Base-by-base conservation (phyloP, 2,888 invertebrate genomes). In the Maniola hyperantus region DNA sequence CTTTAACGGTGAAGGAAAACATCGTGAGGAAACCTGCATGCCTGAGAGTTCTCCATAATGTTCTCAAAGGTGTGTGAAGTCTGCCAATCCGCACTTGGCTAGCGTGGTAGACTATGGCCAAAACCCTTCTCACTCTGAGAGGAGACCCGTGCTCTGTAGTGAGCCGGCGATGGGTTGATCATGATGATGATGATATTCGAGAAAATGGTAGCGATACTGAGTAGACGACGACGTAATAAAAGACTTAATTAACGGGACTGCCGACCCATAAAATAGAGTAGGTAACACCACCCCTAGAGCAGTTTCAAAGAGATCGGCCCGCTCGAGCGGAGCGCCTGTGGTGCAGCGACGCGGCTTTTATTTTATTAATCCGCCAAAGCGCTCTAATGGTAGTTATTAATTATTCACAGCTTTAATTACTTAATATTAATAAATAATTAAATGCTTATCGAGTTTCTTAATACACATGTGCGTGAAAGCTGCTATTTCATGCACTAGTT, bases 241-340 rank as follows among this genome's bases (percentile, higher is more conserved):
- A 79, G 73, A 79, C 79, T 83, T 88, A 88, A 90, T 89, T 87
- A 90, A 83, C 82, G 77, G 71, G 82, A 75, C 77, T 83, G 79
- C 77, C 82, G 85, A 82, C 80, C 84, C 85, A 87, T 87, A 82
- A 84, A 86, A 87, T 84, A 78, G 82, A 68, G 64, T 66, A 72
- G 68, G 68, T 66, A 66, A 71, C 67, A 76, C 77, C 81, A 79
- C 80, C 78, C 77, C 79, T 78, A 18, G 76, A 83, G 83, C 83
- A 84, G 80, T 85, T 84, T 83, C 83, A 86, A 84, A 87, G 85
- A 84, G 84, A 87, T 85, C 80, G 83, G 77, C 76, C 74, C 79
- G 75, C 77, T 77, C 77, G 78, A 77, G 66, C 75, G 68, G 77
- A 74, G 70, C 69, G 68, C 76, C 72, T 71, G 70, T 71, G 73